phyloP scores from a whole-genome alignment of 2,888 invertebrate genomes.

The Drosophila sordidapex region DNA sequence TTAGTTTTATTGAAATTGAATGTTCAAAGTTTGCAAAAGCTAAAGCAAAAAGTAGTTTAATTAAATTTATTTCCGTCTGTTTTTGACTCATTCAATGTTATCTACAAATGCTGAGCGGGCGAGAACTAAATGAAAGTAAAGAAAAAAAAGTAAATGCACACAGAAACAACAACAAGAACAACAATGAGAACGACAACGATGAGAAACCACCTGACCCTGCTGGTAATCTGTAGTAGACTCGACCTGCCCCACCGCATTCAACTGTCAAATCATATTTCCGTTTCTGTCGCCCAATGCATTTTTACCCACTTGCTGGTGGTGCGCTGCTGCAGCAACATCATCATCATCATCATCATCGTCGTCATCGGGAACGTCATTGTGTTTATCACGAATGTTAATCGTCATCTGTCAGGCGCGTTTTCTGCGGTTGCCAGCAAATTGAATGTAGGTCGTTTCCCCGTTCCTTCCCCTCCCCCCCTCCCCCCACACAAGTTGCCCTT shows the following conservation, averaged over 20 bases:
- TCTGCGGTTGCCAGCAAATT: conserved; percentile 75
- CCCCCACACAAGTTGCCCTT: not conserved
- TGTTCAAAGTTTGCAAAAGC: not conserved
- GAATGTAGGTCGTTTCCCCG: conserved; percentile 72
- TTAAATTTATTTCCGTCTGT: conserved; percentile 2
- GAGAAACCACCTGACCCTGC: conserved; percentile 45
- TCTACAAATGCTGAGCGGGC: not conserved
- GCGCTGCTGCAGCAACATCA: conserved; percentile 10
- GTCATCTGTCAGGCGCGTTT: conserved; percentile 76
- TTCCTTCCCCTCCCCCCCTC: not conserved
- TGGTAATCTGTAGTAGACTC: conserved; percentile 21
- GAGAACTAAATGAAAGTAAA: not conserved
- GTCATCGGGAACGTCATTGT: conserved; percentile 23
- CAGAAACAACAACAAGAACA: conserved; percentile 4
- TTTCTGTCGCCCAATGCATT: conserved; percentile 53
- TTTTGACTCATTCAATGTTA: not conserved
- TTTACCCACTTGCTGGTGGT: conserved; percentile 22
- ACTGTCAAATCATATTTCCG: conserved; percentile 75
- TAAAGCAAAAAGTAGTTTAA: not conserved
- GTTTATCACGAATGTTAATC: conserved; percentile 56
- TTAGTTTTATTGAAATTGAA: not conserved
- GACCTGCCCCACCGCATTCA: conserved; percentile 31
- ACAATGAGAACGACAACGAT: conserved; percentile 17
- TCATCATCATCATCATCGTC: conserved; percentile 12
- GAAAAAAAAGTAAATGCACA: not conserved